A percentile compares a stretch with the other conserved stretches of the same genome.
Conservation (phyloP, 2,113 vertebrate genomes). For the Ciconia stormi region DNA sequence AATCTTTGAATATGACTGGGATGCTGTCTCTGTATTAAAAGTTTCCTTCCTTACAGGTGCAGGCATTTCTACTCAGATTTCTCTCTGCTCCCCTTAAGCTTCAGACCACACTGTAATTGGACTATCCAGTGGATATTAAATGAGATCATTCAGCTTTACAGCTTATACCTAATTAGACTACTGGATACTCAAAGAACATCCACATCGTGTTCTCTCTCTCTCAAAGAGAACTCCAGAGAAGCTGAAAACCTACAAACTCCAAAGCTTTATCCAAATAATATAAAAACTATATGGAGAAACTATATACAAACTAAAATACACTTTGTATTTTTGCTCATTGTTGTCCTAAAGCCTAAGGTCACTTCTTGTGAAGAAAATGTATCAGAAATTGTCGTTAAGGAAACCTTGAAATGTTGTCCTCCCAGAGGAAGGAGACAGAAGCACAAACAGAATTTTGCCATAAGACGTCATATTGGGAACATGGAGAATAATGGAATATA, state of each 20-base stretch:
- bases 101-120: not conserved
- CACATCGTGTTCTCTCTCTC: not conserved
- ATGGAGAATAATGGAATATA: not conserved
- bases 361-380: not conserved
- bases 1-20: not conserved
- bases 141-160: slow-evolving; percentile 6
- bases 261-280: not conserved
- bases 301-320: no score
- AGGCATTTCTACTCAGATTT: not conserved
- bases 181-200: not conserved
- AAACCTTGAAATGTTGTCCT: not conserved
- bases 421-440: not conserved
- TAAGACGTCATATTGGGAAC: not conserved
- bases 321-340: not conserved
- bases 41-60: not conserved
- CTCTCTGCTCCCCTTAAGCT: not conserved
- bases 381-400: not conserved
- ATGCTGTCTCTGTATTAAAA: not conserved
- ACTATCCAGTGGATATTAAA: not conserved
- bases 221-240: not conserved
- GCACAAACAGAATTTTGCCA: not conserved
- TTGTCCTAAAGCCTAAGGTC: not conserved
- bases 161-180: not conserved
- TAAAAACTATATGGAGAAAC: not conserved
- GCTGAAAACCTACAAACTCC: not conserved